A percentile compares a stretch with the other conserved stretches of the same genome.
phyloP scores from a whole-genome alignment of 2,888 invertebrate species.

The Metopia argyrocephala region DNA sequence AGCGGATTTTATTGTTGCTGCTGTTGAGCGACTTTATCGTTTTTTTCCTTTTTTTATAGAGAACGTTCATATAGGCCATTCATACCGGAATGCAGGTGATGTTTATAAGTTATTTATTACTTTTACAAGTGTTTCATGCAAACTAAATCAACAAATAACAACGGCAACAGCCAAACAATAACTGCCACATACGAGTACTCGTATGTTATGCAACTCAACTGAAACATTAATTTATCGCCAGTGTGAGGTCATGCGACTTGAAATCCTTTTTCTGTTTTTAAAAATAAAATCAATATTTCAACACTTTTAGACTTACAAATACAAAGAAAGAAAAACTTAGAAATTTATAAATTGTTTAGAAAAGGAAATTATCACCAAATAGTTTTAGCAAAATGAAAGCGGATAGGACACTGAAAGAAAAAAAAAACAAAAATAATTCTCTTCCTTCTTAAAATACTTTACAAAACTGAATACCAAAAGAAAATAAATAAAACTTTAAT shows the following conservation, averaged over 20 bases:
- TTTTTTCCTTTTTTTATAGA: neutral
- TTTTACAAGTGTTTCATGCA: slow-evolving; percentile 55
- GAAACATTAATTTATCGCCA: neutral
- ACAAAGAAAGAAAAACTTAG: too few species aligned
- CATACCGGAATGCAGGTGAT: slow-evolving; percentile 61
- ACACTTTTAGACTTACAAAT: neutral
- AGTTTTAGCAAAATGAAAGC: too few species aligned
- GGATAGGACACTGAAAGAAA: too few species aligned
- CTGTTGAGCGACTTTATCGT: neutral
- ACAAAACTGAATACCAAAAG: too few species aligned
- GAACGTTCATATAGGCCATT: slow-evolving; percentile 15
- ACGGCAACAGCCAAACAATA: neutral
- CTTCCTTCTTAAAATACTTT: too few species aligned
- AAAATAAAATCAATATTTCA: slow-evolving; percentile 48
- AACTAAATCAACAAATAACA: slow-evolving; percentile 20
- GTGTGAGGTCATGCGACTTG: slow-evolving; percentile 48
- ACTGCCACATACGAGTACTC: neutral
- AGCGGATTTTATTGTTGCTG: too few species aligned
- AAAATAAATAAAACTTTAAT: too few species aligned
- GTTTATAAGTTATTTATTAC: slow-evolving; percentile 63
- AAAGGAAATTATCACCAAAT: too few species aligned
- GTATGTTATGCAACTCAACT: neutral
- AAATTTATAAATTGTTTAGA: too few species aligned
- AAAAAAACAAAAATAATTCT: too few species aligned
- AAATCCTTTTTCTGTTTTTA: slow-evolving; percentile 27